Percentiles rank a stretch among this genome's conserved stretches.
Evolutionary conservation across 30 jellyfish, hydroid and myxozoan species (phyloP).

Genomic region (Hydractinia echinata): DNA sequence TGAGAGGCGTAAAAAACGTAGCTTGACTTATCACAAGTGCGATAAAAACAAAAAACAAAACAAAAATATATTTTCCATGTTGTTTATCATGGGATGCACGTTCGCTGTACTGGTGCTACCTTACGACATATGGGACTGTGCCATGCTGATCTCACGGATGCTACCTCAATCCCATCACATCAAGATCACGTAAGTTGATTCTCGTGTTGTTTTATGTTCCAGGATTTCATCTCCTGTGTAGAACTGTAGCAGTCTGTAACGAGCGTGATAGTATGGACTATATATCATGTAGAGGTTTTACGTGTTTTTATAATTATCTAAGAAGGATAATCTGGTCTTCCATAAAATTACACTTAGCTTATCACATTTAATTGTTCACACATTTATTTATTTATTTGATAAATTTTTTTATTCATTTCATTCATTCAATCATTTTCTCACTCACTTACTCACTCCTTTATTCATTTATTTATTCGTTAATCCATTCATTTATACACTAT

Average conservation of each 20-base stretch:
- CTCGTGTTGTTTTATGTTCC: too few species aligned
- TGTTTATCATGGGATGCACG: slow-evolving; percentile 2
- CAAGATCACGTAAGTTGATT: neutral
- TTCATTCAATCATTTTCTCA: neutral
- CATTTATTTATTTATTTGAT: neutral
- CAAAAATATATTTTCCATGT: neutral
- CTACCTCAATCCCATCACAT: neutral
- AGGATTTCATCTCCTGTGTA: too few species aligned
- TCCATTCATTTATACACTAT: neutral
- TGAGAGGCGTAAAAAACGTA: neutral
- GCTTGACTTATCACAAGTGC: neutral
- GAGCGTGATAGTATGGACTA: too few species aligned
- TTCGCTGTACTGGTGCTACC: slow-evolving; percentile 12
- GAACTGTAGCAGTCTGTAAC: too few species aligned
- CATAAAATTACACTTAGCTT: neutral
- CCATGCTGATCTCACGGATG: slow-evolving; percentile 13
- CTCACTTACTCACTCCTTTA: neutral
- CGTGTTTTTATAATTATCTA: neutral
- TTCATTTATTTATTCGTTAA: neutral
- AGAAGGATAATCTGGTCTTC: neutral
- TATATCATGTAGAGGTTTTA: too few species aligned
- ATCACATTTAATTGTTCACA: neutral
- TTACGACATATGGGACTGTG: slow-evolving; percentile 12
- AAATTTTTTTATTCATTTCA: neutral
- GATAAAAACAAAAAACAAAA: neutral